phyloP scores from a whole-genome alignment of 2,113 vertebrate species.

The Syrrhaptes paradoxus region DNA sequence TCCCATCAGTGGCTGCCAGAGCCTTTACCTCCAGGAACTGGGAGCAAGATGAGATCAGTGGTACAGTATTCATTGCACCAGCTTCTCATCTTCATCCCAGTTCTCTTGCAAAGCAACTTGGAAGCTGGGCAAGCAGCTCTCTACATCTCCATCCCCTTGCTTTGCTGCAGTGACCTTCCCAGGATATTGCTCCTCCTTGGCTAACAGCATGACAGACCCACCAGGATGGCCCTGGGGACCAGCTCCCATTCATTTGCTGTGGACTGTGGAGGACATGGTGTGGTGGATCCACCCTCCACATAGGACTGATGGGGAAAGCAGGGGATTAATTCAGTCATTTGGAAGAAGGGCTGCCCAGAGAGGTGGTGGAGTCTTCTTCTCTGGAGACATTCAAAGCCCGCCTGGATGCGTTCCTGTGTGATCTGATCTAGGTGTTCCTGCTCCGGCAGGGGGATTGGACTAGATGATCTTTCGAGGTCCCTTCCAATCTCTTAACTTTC shows the following conservation, averaged over 20 bases:
- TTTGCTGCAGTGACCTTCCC: neutral
- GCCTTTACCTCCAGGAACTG: neutral
- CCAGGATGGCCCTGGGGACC: neutral
- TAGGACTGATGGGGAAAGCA: neutral
- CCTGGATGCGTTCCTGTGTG: too few relatives aligned
- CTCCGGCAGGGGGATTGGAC: too few relatives aligned
- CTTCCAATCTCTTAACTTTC: too few relatives aligned
- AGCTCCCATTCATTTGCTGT: neutral
- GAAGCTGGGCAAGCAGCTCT: neutral
- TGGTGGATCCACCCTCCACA: neutral
- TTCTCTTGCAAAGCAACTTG: neutral
- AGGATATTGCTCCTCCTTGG: neutral
- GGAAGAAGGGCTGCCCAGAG: neutral
- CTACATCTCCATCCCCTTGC: neutral
- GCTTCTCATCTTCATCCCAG: neutral
- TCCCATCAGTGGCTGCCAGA: neutral
- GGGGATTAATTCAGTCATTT: neutral
- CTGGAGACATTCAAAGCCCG: too few relatives aligned
- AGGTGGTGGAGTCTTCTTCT: too few relatives aligned
- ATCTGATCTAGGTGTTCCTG: too few relatives aligned
- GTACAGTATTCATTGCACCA: neutral
- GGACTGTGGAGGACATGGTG: accelerated
- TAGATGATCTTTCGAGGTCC: too few relatives aligned
- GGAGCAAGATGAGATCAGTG: neutral
- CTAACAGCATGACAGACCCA: neutral